Base-by-base conservation (phyloP, 2,888 invertebrate genomes). In the Podabrus alpinus region DNA sequence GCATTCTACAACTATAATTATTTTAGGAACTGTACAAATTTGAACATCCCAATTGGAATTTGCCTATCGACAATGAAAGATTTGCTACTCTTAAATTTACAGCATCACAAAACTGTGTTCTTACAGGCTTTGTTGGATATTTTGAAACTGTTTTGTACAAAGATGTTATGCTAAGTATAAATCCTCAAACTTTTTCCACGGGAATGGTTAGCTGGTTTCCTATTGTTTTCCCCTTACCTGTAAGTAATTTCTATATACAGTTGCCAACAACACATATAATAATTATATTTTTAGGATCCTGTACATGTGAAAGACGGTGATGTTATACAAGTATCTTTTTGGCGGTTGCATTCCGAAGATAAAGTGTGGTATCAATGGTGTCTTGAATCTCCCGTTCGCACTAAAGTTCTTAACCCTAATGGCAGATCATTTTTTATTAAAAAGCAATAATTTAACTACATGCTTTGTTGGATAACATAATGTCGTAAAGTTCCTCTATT, bases 161-260 rank as follows among this genome's bases (percentile, higher is more conserved):
- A 77, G 92, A 95, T 83, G 92, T 97, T 72, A 92, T 88, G 81
- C 89, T 99, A 67, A 98, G 98, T 86, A 98, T 97, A 83, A 92
- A 95, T 82, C 98, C 99, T 1, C 90, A 91, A 66, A 95, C 95
- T 1, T 95, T 97, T 86, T 96, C 97, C 16, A 90, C 91, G 0
- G 96, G 95, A 81, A 97, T 99, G 97, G 95, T 97, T 83, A 97
- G 97, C 77, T 99, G 99, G 99, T 99, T 99, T 86, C 98, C 99
- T 7, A 95, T 98, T 79, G 95, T 95, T 82, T 97, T 99, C 85
- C 98, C 99, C 9, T 91, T 97, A 66, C 90, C 91, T 88, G 95
- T 95, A 88, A 88, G 87, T 83, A 68, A 75, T 77, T 24, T 15
- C 45, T 59, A 17, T 11, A 5, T 59, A 1, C 16, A 61, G n/a